Base-by-base conservation (phyloP, 2,888 invertebrate genomes). In the Muschampia plurimacula region DNA sequence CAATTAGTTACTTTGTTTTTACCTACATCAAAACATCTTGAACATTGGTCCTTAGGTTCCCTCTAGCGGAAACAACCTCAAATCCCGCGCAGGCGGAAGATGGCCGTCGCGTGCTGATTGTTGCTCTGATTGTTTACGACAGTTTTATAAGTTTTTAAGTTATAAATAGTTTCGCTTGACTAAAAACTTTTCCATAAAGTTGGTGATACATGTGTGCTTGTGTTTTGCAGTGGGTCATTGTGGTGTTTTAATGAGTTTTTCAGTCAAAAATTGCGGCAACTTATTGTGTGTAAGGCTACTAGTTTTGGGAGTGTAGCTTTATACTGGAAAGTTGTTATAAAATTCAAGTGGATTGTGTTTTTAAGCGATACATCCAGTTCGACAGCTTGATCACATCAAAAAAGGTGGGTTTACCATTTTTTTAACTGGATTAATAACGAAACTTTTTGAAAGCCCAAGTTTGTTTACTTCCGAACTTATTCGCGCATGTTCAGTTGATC, bases 51-150 rank as follows among this genome's bases (percentile, higher is more conserved):
- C 59, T n/a, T 9, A 57, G 77, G 79, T 85, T 86, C 89, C 93
- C 88, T 90, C 93, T 93, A 83, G 85, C 81, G 84, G 73, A 77
- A 76, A 76, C 83, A 89, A 87, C 85, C 84, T 88, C 77, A 88
- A 92, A 90, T 87, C 83, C 81, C 83, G 84, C 87, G 87, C 86
- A 87, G 89, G 89, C 92, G 92, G 92, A 93, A 93, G 90, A 93
- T 93, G 93, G 93, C 93, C 92, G 93, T 89, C 93, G 93, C 87
- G 90, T 91, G 88, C 84, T 84, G 91, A 85, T 84, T 87, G 90
- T 88, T 83, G 92, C 92, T 92, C 93, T 84, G 90, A 84, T 85
- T 91, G 89, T 92, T 92, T 92, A 91, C 86, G 83, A 85, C 87
- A 85, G 83, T 85, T 87, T 87, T 84, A 85, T 83, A 90, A 91